phyloP scores from a whole-genome alignment of 2,888 invertebrate genomes.

The Andrena hattorfiana region DNA sequence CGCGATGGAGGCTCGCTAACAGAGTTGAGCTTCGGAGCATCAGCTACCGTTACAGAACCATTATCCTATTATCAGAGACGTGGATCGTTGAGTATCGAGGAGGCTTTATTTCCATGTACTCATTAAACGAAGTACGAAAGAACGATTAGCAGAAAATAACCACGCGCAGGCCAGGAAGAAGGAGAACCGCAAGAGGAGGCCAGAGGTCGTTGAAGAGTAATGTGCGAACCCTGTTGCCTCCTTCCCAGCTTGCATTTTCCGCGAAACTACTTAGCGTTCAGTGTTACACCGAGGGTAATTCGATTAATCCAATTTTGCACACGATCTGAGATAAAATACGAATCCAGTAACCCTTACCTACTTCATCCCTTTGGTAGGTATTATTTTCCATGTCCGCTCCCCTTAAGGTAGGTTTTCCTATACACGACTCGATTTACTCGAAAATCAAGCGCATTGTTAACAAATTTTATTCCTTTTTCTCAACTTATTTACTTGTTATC shows the following conservation, averaged over 20 bases:
- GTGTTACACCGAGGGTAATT: not conserved
- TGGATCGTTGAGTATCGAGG: constrained; percentile 1
- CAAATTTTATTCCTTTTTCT: no score
- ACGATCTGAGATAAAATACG: not conserved
- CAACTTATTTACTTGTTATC: no score
- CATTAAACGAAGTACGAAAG: not conserved
- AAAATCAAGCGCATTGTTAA: no score
- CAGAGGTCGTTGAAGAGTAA: constrained; percentile 42
- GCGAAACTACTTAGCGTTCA: not conserved
- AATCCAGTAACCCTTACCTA: not conserved
- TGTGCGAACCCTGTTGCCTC: constrained; percentile 46
- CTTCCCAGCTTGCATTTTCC: constrained; percentile 19
- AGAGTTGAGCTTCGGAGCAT: not conserved
- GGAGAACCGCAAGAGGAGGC: constrained; percentile 39
- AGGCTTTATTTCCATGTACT: not conserved
- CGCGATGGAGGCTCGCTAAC: not conserved
- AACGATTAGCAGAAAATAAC: constrained; percentile 14
- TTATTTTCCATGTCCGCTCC: no score
- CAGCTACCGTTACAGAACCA: constrained; percentile 3
- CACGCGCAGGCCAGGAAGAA: not conserved
- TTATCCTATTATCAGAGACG: constrained; percentile 1
- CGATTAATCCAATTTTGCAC: not conserved
- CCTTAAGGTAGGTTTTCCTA: no score
- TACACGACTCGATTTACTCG: no score
- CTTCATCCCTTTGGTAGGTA: no score